Base-by-base conservation (phyloP, 2,797 vertebrate genomes). In the Pantherophis vulpinus region DNA sequence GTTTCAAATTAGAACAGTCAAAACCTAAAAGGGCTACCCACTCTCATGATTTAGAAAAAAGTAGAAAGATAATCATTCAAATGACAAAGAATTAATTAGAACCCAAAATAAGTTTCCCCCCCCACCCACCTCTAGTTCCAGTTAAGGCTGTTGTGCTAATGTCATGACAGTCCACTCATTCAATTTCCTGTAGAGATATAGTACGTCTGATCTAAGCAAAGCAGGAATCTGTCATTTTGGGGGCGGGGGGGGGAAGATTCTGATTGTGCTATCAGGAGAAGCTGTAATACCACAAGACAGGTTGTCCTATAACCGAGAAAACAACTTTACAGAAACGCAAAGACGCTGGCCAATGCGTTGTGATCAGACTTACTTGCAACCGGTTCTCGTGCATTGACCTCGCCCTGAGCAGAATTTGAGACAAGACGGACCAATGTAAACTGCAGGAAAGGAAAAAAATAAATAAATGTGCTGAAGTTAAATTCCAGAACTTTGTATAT, bases 391-490 rank as follows among this genome's bases (percentile, higher is more conserved):
- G 96, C 99, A 99, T 92, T 99, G 99, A 98, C 99, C 99, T 98
- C 99, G 97, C 74, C 99, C 99, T 58, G 99, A 99, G 97, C 99
- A 99, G 97, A 99, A 99, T 93, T 98, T 99, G 95, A 99, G 98
- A 96, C 99, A 99, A 14, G 99, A 98, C 7, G 99, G 99, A 87
- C 99, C 99, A 87, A 99, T 98, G 95, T 99, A 99, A 97, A 99
- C 99, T 99, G 97, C 63, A 97, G 95, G 66, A 3, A 70, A 14
- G 13, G 25, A 10, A 94, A 88, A 93, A 96, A 59, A 97, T 27
- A 61, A 93, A 92, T 91, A 18, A 79, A 91, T 96, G 87, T 96
- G 95, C 91, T 7, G 89, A 83, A 1, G 7, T 37, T 79, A 93
- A 91, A 58, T 14, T 32, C 89, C 86, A 2, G 16, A 61, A 13